phyloP scores from a whole-genome alignment of 1,140 invertebrate species.

The Brachionus calyciflorus region DNA sequence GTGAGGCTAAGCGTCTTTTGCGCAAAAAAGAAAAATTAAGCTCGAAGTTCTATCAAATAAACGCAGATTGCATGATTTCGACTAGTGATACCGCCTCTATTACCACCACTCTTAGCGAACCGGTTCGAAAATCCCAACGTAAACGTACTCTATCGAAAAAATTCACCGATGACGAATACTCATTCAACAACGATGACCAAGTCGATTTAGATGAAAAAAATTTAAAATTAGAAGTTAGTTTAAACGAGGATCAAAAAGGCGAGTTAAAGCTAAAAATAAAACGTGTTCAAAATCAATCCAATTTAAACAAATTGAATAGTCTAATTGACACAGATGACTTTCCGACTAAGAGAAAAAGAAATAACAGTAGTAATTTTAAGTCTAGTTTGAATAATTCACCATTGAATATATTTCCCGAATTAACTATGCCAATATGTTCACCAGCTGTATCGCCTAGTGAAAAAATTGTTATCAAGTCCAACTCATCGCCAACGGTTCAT shows the following conservation, averaged over 20 bases:
- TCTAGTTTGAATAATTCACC: conserved; percentile 3
- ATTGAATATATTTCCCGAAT: not conserved
- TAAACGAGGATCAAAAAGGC: conserved; percentile 10
- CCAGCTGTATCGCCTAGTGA: not conserved
- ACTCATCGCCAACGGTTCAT: not conserved
- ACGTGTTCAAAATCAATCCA: not conserved
- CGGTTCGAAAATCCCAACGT: conserved; percentile 3
- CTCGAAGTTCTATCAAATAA: conserved; percentile 8
- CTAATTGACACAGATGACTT: not conserved
- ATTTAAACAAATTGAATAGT: not conserved
- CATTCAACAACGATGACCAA: not conserved
- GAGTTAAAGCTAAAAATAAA: conserved; percentile 40
- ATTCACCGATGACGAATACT: conserved; percentile 32
- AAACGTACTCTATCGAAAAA: conserved; percentile 4
- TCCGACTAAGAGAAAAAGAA: not conserved
- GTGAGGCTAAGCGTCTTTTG: conserved; percentile 17
- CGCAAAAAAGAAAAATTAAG: conserved; percentile 31
- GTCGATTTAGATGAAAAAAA: not conserved
- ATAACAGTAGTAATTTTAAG: conserved; percentile 14
- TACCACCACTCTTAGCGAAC: too few species aligned
- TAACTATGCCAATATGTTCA: conserved; percentile 15
- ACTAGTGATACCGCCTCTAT: not conserved
- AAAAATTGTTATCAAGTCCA: not conserved
- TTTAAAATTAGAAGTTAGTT: not conserved
- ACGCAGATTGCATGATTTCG: conserved; percentile 17